These are phyloP conservation scores for Glossophaga mutica DNA, from an alignment of 2,797 vertebrate species.

Conservation along the genomic window DNA sequence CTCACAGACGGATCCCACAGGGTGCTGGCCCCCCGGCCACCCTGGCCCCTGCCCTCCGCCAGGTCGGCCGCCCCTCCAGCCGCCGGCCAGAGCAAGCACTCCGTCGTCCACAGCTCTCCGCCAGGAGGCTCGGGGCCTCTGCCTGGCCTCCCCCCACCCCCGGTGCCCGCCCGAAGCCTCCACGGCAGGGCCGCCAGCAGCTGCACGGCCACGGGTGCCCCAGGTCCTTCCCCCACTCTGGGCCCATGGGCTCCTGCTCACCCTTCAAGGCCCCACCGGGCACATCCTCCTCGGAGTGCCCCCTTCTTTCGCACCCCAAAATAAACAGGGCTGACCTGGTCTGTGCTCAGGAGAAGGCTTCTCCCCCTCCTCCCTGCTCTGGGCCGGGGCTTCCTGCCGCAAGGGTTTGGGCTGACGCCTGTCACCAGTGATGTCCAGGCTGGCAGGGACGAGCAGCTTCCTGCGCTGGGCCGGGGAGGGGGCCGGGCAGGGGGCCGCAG, in stretches of 20 bases:
- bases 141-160: no score
- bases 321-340: background rate
- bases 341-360: background rate
- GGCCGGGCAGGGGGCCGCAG: background rate
- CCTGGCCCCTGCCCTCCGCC: background rate
- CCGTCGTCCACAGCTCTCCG: background rate
- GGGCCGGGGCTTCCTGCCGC: fast-evolving
- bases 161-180: background rate
- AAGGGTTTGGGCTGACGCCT: conserved; percentile 67
- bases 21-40: background rate
- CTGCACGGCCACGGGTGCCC: fast-evolving
- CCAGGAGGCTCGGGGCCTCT: background rate
- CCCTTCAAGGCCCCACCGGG: background rate
- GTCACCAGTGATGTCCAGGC: conserved; percentile 66
- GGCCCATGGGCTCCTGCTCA: fast-evolving
- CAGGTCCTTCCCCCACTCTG: background rate
- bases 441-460: conserved; percentile 70
- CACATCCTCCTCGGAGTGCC: background rate
- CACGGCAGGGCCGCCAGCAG: fast-evolving
- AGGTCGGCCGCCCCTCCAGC: background rate
- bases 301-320: background rate
- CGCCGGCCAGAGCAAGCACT: background rate
- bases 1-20: background rate
- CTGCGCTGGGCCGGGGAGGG: conserved; percentile 48
- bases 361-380: conserved; percentile 21